A percentile compares a stretch with the other conserved stretches of the same genome.
Conservation (phyloP, 2,888 invertebrate species). For the Melinaea marsaeus region DNA sequence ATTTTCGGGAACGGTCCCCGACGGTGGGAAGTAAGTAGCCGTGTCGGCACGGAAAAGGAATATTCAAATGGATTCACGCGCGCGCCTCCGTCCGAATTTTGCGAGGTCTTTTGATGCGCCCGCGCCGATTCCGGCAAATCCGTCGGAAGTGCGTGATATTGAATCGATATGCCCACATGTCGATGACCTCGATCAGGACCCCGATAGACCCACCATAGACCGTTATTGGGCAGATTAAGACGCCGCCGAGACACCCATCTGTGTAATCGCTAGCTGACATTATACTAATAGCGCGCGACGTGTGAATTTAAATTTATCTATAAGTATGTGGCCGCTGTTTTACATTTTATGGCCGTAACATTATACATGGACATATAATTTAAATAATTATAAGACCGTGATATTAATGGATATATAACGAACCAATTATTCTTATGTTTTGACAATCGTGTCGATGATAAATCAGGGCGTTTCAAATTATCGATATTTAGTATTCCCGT, state of each 20-base stretch:
- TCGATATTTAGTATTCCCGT: conserved; percentile 71
- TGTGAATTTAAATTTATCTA: conserved; percentile 21
- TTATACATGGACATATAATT: conserved; percentile 12
- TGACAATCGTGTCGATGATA: conserved; percentile 15
- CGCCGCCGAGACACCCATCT: conserved; percentile 36
- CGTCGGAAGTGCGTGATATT: conserved; percentile 75
- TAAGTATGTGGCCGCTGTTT: conserved; percentile 22
- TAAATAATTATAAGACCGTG: neutral
- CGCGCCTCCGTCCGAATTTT: conserved; percentile 73
- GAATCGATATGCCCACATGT: conserved; percentile 65
- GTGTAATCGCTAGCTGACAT: conserved; percentile 13
- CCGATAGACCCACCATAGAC: conserved; percentile 58
- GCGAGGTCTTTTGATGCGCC: conserved; percentile 74
- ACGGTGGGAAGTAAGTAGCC: conserved; percentile 47
- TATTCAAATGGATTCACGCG: conserved; percentile 77
- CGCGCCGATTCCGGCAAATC: conserved; percentile 78
- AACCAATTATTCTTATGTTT: neutral
- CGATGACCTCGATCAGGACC: conserved; percentile 71
- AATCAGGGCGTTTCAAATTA: conserved; percentile 48
- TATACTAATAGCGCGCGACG: conserved; percentile 12
- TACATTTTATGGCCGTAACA: conserved; percentile 25
- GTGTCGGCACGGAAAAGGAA: conserved; percentile 69
- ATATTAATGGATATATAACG: neutral
- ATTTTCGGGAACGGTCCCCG: conserved; percentile 35
- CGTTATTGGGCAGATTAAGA: conserved; percentile 60